Evolutionary conservation across 64 coral and sea anemone genomes (phyloP), one percentile per base, ranked within the genome.

Genomic region (Stichodactyla helianthus): DNA sequence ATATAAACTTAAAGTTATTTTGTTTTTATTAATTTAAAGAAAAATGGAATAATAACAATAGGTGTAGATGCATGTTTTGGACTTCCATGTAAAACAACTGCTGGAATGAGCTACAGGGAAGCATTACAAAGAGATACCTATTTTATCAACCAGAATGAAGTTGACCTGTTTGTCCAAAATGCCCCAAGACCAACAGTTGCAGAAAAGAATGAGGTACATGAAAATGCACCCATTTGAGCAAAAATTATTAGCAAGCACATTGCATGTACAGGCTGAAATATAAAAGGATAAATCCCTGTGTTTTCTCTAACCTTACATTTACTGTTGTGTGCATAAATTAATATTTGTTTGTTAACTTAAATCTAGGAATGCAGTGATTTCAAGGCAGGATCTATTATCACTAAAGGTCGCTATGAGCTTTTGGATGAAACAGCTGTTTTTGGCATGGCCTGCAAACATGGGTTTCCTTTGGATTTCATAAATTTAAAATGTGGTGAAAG

Each of bases 401-500:
- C 89, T 53, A 90, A 90, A 76, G 77, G 57, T 50, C 82, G 82
- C 35, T 56, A 52, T 20, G 82, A 12, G 22, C 82, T 68, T 25
- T 61, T 89, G 55, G 61, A 89, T 61, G 88, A 89, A 52, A 89
- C 88, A 6, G 88, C 88, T 63, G 17, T 77, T 50, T 89, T 89
- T 84, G 88, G 88, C 83, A 82, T 82, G 10, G 25, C 77, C 28
- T 89, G 80, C 35, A 89, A 65, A 53, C 77, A 88, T 88, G 87
- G 82, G 31, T 74, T 88, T 8, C 87, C 87, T n/a, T 3, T 88
- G 82, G 85, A 91, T 53, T 91, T 91, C 60, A 78, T 91, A 19
- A 91, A 83, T 56, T 53, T 91, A n/a, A 91, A 91, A 44, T 79
- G 89, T 76, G 89, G 89, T 79, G 82, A 91, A 79, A 23, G 63